Evolutionary conservation across 2,113 vertebrate species (phyloP).

Genomic region (Sula dactylatra): DNA sequence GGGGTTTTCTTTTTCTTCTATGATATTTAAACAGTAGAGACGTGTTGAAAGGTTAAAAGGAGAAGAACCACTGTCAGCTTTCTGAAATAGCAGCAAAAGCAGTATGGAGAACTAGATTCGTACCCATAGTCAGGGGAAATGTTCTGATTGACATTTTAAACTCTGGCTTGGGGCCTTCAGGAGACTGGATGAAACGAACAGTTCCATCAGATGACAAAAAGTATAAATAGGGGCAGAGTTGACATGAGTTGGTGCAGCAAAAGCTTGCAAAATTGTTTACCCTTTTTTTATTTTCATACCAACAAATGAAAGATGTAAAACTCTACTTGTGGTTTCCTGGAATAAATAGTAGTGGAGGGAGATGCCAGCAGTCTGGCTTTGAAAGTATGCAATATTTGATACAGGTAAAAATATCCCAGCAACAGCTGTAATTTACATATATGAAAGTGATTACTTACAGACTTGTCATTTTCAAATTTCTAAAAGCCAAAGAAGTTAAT

Average conservation of each 20-base stretch:
- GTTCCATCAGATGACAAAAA: not conserved
- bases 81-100: not conserved
- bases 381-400: not conserved
- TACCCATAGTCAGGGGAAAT: not conserved
- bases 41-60: not conserved
- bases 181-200: not conserved
- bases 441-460: not conserved
- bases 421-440: not conserved
- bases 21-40: not conserved
- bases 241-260: not conserved
- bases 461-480: not conserved
- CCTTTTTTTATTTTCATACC: not conserved
- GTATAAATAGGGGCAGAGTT: not conserved
- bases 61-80: not conserved
- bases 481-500: not conserved
- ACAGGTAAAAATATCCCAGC: not conserved
- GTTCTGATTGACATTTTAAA: not conserved
- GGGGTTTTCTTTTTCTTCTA: not conserved
- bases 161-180: not conserved
- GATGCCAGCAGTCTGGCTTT: not conserved
- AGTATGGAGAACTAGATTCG: not conserved
- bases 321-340: not conserved
- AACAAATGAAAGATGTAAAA: not conserved
- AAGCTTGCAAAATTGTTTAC: not conserved
- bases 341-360: not conserved